Percentiles rank a stretch among this genome's conserved stretches.
Evolutionary conservation across 2,113 vertebrate genomes (phyloP).

Genomic region (Sialia sialis): DNA sequence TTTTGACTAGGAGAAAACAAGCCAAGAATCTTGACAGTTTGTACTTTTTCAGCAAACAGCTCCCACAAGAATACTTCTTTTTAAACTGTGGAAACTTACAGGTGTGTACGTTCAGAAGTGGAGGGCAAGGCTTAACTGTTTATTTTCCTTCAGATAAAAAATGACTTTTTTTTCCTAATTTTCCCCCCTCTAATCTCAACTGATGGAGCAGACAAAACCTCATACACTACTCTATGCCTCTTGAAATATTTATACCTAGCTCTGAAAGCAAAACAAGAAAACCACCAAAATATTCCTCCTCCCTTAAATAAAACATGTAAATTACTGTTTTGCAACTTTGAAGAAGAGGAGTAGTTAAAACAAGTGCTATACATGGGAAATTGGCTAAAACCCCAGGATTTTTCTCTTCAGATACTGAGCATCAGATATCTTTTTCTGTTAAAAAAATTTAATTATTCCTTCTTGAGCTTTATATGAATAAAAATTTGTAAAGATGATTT

Average conservation of each 20-base stretch:
- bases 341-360: neutral
- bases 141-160: neutral
- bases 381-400: neutral
- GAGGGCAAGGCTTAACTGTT: neutral
- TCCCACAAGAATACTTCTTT: neutral
- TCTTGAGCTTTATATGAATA: neutral
- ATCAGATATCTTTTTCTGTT: neutral
- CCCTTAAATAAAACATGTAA: neutral
- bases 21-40: neutral
- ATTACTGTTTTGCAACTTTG: neutral
- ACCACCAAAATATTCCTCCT: neutral
- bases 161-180: neutral
- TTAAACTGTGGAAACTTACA: neutral
- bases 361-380: neutral
- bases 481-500: neutral
- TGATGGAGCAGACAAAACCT: neutral
- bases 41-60: neutral
- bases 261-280: neutral
- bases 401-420: neutral
- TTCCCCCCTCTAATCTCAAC: accelerated
- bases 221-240: neutral
- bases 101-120: neutral
- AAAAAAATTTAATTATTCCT: neutral
- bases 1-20: neutral
- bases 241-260: neutral